Evolutionary conservation across 2,888 invertebrate species (phyloP), one percentile per base, ranked within the genome.

Genomic region (Nemotelus nigrinus): DNA sequence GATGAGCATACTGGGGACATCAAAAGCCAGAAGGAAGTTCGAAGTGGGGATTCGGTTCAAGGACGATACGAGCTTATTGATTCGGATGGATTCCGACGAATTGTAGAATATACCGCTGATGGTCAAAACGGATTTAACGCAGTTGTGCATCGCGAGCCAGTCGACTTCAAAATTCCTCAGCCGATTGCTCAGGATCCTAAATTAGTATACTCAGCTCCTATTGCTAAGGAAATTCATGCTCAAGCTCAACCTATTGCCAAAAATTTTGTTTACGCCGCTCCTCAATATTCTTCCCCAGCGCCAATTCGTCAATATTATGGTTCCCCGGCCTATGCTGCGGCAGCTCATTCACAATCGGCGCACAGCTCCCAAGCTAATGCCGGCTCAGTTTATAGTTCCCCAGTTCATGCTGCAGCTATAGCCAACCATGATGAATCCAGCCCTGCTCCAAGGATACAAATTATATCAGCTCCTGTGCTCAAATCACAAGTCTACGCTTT

Each of bases 71-170:
- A 88, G 76, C 83, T 90, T 3, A 84, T 89, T 80, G 89, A 89
- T 80, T 83, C 89, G 44, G 89, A 89, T 84, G 89, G 89, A 53
- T 86, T 86, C 81, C 86, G 85, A 76, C 87, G 90, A 79, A 85
- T 87, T 55, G 90, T 90, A n/a, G 87, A 89, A 43, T 90, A 90
- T 83, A 86, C 86, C 77, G 88, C 89, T 45, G 89, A 89, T 82
- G 85, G 87, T n/a, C 87, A 88, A 81, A 87, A 84, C 79, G 89
- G 90, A 77, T 90, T 90, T 85, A 88, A 89, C 82, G 90, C 90
- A 3, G 82, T 89, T 57, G 89, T 89, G 1, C 86, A 86, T 78
- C 88, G 88, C 57, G 88, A 89, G 81, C 71, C 70, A 41, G 76
- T 67, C 44, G 72, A 75, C 10, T 71, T 79, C 8, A 60, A 68